phyloP scores from a whole-genome alignment of 2,888 invertebrate species.

The Cylloceria caligata region DNA sequence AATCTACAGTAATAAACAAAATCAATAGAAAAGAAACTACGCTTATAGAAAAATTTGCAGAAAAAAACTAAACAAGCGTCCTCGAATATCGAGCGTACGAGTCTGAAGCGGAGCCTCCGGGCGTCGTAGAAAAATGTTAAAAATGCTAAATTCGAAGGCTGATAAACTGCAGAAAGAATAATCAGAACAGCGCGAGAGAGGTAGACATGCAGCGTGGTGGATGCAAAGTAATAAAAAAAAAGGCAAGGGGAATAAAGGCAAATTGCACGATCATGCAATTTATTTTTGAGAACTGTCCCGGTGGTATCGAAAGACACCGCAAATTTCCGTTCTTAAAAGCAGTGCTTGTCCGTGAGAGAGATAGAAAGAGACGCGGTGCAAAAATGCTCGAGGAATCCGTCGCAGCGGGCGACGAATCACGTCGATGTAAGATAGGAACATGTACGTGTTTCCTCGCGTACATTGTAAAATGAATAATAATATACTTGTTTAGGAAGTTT shows the following conservation, averaged over 20 bases:
- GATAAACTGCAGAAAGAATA: conserved; percentile 32
- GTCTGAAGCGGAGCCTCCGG: conserved; percentile 1
- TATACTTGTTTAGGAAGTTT: too few species aligned
- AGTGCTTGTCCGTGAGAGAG: not conserved
- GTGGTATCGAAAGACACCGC: conserved; percentile 42
- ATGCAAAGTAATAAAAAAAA: conserved; percentile 23
- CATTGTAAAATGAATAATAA: too few species aligned
- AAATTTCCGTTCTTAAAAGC: conserved; percentile 44
- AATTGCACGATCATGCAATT: conserved; percentile 44
- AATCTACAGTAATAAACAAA: too few species aligned
- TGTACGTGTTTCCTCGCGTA: not conserved
- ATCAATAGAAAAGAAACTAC: too few species aligned
- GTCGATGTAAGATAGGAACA: not conserved
- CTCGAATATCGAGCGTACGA: not conserved
- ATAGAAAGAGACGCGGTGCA: not conserved
- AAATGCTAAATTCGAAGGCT: conserved; percentile 43
- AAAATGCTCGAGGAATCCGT: conserved; percentile 21
- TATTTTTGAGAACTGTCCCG: conserved; percentile 34
- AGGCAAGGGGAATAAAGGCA: conserved; percentile 8
- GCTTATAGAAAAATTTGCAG: not conserved
- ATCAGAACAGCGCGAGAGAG: conserved; percentile 7
- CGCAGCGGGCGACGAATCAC: not conserved
- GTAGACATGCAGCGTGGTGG: not conserved
- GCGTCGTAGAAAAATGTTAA: conserved; percentile 22
- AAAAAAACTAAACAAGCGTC: not conserved